phyloP scores from a whole-genome alignment of 2,888 invertebrate genomes.

The Troides oblongomaculatus region DNA sequence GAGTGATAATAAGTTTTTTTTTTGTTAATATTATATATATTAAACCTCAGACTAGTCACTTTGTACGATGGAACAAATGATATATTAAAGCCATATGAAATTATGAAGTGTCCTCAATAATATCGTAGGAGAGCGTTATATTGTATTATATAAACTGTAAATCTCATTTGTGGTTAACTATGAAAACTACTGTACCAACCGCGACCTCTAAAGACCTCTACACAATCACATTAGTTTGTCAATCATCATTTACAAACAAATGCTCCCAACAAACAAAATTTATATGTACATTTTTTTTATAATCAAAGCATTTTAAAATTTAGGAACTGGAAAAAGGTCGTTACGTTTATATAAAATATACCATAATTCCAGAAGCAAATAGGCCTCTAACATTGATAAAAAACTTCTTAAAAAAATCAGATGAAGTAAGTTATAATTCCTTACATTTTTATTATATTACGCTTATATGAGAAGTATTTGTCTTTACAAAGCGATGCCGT shows the following conservation, averaged over 20 bases:
- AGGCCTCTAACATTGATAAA: no score
- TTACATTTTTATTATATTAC: no score
- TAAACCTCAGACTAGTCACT: no score
- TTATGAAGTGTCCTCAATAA: background rate
- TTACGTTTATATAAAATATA: no score
- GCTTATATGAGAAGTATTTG: no score
- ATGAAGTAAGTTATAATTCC: no score
- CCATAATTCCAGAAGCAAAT: no score
- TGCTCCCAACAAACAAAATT: background rate
- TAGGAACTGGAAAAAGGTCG: no score
- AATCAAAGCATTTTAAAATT: no score
- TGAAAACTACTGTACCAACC: background rate
- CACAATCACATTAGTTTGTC: conserved; percentile 30
- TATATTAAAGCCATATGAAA: background rate
- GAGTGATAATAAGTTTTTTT: background rate
- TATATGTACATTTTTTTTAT: background rate
- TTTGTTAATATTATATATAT: no score
- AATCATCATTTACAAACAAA: conserved; percentile 32
- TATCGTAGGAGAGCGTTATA: background rate
- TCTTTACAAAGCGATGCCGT: no score
- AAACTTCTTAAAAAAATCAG: no score
- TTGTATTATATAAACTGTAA: background rate
- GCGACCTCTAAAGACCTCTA: conserved; percentile 23
- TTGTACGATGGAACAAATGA: background rate
- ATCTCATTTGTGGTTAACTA: conserved; percentile 8